Percentiles rank a stretch among this genome's conserved stretches.
These are phyloP conservation scores for Ranitomeya imitator DNA, from an alignment of 2,113 vertebrate genomes.

Conservation along the genomic window DNA sequence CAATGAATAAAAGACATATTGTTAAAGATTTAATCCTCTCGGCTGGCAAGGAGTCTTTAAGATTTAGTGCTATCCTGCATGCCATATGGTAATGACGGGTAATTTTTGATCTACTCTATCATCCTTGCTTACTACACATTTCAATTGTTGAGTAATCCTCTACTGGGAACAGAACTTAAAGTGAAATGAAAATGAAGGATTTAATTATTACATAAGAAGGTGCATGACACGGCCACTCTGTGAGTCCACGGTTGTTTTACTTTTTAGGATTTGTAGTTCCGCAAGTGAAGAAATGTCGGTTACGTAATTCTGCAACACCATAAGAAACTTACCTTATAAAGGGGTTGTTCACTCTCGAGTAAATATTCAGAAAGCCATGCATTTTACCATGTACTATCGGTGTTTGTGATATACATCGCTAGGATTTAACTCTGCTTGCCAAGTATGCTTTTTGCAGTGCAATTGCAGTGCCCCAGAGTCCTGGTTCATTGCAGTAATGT, in stretches of 20 bases:
- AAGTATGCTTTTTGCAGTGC: too few relatives aligned
- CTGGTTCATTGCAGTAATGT: too few relatives aligned
- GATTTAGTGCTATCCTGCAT: conserved; percentile 14
- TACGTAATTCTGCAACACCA: neutral
- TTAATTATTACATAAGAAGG: neutral
- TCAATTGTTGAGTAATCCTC: conserved; percentile 1
- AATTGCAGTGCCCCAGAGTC: too few relatives aligned
- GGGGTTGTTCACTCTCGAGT: too few relatives aligned
- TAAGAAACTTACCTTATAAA: neutral
- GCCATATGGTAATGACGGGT: conserved; percentile 30
- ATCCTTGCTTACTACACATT: neutral
- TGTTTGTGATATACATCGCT: too few relatives aligned
- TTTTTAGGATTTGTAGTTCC: conserved; percentile 3
- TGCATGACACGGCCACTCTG: neutral
- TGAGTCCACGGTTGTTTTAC: neutral
- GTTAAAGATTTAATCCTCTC: conserved; percentile 28
- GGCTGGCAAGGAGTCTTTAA: conserved; percentile 8
- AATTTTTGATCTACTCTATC: conserved; percentile 19
- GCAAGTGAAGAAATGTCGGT: neutral
- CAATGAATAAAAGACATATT: conserved; percentile 29
- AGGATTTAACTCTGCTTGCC: too few relatives aligned
- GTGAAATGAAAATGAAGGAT: conserved; percentile 5
- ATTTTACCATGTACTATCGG: too few relatives aligned
- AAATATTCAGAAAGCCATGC: too few relatives aligned
- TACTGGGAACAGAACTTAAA: conserved; percentile 11